phyloP scores from a whole-genome alignment of 64 coral and sea anemone genomes.

The Montipora capricornis region DNA sequence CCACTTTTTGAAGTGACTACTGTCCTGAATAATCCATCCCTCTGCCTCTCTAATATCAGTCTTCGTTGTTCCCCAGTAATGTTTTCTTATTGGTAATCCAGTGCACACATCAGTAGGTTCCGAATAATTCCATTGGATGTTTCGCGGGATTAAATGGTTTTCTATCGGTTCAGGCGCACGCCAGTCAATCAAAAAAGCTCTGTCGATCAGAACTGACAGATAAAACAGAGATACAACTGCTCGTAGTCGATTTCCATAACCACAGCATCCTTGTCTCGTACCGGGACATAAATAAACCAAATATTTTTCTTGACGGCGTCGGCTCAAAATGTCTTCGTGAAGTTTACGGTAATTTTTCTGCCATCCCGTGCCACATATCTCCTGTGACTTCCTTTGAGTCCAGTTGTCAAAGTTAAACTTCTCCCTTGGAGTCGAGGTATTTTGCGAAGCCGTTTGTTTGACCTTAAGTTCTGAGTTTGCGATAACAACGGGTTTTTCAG shows the following conservation, averaged over 20 bases:
- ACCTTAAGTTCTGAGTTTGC: not conserved
- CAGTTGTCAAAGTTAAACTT: conserved; percentile 31
- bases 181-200: conserved; percentile 77
- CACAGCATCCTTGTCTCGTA: conserved; percentile 61
- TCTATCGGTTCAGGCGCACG: conserved; percentile 69
- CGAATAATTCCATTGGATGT: conserved; percentile 66
- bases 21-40: conserved; percentile 68
- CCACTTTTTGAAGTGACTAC: conserved; percentile 72
- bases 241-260: conserved; percentile 67
- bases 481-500: not conserved
- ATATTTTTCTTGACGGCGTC: conserved; percentile 10
- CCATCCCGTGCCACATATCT: conserved; percentile 65
- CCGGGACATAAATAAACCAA: conserved; percentile 66
- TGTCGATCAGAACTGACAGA: conserved; percentile 53
- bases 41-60: conserved; percentile 55
- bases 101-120: conserved; percentile 50
- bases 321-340: conserved; percentile 40
- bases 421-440: not conserved
- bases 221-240: conserved; percentile 65
- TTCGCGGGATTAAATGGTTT: conserved; percentile 50
- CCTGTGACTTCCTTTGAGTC: not conserved
- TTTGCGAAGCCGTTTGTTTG: not conserved
- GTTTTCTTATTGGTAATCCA: conserved; percentile 37
- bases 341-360: conserved; percentile 54
- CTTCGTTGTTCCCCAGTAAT: conserved; percentile 70